These are phyloP conservation scores for Ophiodon elongatus DNA, from an alignment of 2,113 vertebrate species.

Conservation along the genomic window DNA sequence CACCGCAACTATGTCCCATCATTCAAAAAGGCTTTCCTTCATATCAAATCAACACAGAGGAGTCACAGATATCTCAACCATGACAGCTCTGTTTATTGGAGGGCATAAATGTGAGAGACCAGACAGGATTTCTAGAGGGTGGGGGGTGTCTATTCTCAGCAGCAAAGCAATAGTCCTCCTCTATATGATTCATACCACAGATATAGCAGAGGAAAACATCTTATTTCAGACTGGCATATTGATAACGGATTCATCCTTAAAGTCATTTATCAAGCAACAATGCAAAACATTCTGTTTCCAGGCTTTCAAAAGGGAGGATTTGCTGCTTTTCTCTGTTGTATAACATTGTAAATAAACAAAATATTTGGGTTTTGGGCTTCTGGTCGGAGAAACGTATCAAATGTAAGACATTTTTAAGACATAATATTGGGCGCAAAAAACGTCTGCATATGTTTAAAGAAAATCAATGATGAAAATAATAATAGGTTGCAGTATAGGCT, in stretches of 20 bases:
- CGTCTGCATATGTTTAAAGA: not conserved
- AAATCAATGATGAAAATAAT: not conserved
- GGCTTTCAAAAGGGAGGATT: not conserved
- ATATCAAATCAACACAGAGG: conserved; percentile 58
- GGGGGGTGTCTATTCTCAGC: conserved; percentile 66
- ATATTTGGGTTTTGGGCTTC: not conserved
- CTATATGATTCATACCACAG: conserved; percentile 58
- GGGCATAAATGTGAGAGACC: conserved; percentile 66
- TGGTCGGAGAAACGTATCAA: not conserved
- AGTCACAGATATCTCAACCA: conserved; percentile 59
- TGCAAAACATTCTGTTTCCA: not conserved
- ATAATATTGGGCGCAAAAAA: not conserved
- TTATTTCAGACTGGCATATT: not conserved
- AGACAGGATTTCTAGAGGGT: conserved; percentile 50
- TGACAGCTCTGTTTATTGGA: conserved; percentile 73
- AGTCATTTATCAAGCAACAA: not conserved
- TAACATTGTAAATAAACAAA: not conserved
- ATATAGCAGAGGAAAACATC: conserved; percentile 38
- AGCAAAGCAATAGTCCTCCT: conserved; percentile 46
- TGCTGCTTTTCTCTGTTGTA: not conserved
- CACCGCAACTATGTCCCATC: conserved; percentile 38
- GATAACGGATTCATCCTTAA: not conserved
- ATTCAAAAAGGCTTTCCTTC: conserved; percentile 57
- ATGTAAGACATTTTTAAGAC: not conserved
- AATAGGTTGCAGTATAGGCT: not conserved